Evolutionary conservation across 2,113 vertebrate genomes (phyloP).

Genomic region (Dipodomys stephensi): DNA sequence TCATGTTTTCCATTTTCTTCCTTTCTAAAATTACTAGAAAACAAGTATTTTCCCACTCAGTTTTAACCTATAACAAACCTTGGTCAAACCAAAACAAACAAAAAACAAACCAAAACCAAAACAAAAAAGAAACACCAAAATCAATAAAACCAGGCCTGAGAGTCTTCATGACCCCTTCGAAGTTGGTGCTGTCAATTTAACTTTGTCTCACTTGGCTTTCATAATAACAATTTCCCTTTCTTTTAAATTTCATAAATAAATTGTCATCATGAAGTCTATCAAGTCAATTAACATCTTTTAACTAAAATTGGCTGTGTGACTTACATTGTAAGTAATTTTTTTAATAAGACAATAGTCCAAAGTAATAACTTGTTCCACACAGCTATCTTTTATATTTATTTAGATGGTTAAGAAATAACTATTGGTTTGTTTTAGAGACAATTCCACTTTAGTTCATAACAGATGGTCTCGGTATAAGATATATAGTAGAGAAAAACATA

Average conservation of each 20-base stretch:
- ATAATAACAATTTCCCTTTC: not conserved
- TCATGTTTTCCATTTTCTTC: rapidly evolving
- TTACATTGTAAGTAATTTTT: slow-evolving; percentile 7
- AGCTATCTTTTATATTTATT: not conserved
- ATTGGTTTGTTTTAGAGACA: slow-evolving; percentile 52
- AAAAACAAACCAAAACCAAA: too few relatives aligned
- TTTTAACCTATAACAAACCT: not conserved
- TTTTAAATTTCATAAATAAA: slow-evolving; percentile 50
- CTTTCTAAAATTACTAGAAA: not conserved
- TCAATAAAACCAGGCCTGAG: not conserved
- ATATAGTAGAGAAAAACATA: slow-evolving; percentile 33
- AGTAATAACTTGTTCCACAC: slow-evolving; percentile 56
- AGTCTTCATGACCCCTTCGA: not conserved
- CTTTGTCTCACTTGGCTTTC: not conserved
- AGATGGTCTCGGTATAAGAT: slow-evolving; percentile 43
- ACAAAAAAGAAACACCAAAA: too few relatives aligned
- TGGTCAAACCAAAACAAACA: not conserved
- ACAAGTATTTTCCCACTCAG: not conserved
- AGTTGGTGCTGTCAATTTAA: not conserved
- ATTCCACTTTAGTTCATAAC: slow-evolving; percentile 45
- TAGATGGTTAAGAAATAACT: slow-evolving; percentile 21
- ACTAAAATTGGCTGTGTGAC: not conserved
- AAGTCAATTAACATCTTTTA: slow-evolving; percentile 18
- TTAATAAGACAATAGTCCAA: slow-evolving; percentile 46
- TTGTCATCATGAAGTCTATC: not conserved